A percentile compares a stretch with the other conserved stretches of the same genome.
Evolutionary conservation across 2,888 invertebrate genomes (phyloP).

Genomic region (Eristalinus aeneus): DNA sequence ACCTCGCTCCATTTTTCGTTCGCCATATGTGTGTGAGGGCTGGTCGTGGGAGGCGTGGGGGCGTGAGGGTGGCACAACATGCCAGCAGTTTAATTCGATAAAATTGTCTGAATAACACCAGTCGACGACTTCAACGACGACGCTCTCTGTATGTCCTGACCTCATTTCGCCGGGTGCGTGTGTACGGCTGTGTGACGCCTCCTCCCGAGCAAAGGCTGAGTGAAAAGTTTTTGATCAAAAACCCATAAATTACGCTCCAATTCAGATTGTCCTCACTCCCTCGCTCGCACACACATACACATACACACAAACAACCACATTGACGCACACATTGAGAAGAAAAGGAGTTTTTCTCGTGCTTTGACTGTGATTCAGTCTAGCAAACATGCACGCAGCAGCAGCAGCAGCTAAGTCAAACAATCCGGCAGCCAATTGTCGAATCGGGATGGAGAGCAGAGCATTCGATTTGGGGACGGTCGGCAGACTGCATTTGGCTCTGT

Average conservation of each 20-base stretch:
- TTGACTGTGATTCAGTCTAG: conserved; percentile 29
- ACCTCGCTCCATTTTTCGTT: conserved; percentile 3
- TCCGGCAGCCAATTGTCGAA: conserved; percentile 57
- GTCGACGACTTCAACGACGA: conserved; percentile 39
- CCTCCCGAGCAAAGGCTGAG: background rate
- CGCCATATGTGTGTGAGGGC: background rate
- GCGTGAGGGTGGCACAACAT: background rate
- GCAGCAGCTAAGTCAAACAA: conserved; percentile 52
- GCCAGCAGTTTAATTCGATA: conserved; percentile 55
- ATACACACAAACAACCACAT: background rate
- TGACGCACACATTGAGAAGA: background rate
- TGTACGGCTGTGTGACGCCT: background rate
- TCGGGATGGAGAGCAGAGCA: conserved; percentile 32
- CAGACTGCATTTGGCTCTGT: conserved; percentile 17
- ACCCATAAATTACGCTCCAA: conserved; percentile 70
- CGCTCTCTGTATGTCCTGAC: conserved; percentile 38
- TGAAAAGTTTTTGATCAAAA: conserved; percentile 67
- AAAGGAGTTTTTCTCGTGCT: conserved; percentile 2
- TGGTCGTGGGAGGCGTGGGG: background rate
- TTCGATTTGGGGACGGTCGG: conserved; percentile 25
- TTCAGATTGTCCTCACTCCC: conserved; percentile 41
- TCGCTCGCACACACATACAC: conserved; percentile 3
- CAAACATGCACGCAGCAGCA: conserved; percentile 41
- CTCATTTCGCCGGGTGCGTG: conserved; percentile 32
- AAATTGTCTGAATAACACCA: conserved; percentile 61